Conservation (phyloP, 2,888 invertebrate genomes). For the Eupithecia insigniata region DNA sequence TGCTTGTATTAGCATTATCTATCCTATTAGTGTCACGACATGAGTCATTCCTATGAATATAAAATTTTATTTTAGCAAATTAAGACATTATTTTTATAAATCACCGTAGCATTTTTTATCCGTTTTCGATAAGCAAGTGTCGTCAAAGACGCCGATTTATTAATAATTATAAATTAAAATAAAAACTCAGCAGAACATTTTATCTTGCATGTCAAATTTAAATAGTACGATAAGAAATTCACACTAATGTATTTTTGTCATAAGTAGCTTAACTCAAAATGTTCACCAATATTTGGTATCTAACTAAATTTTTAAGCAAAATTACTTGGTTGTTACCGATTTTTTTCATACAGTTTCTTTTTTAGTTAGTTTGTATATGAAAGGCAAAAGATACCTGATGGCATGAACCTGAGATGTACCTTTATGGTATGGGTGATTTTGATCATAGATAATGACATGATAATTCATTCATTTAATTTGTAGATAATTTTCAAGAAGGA, state of each 20-base stretch:
- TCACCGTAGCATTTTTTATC: slow-evolving; percentile 52
- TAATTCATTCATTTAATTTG: background rate
- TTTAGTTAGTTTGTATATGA: background rate
- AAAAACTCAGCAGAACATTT: slow-evolving; percentile 49
- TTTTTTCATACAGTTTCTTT: background rate
- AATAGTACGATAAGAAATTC: slow-evolving; percentile 62
- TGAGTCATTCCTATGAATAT: slow-evolving; percentile 42
- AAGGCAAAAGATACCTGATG: background rate
- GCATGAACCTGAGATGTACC: too few relatives aligned
- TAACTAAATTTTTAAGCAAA: background rate
- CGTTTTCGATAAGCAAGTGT: slow-evolving; percentile 52
- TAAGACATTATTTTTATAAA: slow-evolving; percentile 61
- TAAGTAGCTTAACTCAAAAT: slow-evolving; percentile 2
- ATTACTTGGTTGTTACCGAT: background rate
- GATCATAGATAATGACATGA: background rate
- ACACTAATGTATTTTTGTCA: background rate
- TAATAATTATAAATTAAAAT: slow-evolving; percentile 24
- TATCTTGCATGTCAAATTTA: slow-evolving; percentile 73
- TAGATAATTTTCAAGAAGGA: too few relatives aligned
- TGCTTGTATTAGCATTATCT: background rate
- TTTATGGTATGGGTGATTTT: background rate
- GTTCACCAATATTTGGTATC: background rate
- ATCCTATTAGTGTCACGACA: slow-evolving; percentile 32
- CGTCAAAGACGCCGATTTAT: slow-evolving; percentile 52
- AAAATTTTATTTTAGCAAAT: slow-evolving; percentile 66